These are phyloP conservation scores for Crax fasciolata DNA, from an alignment of 2,797 vertebrate species.

Conservation along the genomic window DNA sequence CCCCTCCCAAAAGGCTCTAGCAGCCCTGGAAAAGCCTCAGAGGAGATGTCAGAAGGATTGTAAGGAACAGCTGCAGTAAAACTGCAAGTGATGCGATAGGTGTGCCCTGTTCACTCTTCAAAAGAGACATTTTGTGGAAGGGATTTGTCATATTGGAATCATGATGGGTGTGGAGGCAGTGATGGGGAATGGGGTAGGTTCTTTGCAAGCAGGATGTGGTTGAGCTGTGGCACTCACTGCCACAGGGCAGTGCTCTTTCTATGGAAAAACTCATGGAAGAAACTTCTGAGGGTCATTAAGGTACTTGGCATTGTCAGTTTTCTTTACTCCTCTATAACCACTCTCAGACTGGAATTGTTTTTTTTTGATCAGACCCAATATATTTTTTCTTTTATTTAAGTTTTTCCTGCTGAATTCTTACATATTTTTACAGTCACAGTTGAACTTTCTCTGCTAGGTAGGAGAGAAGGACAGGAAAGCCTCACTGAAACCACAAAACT, in stretches of 20 bases:
- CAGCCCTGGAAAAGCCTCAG: neutral
- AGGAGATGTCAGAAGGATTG: neutral
- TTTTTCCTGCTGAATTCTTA: neutral
- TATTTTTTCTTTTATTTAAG: neutral
- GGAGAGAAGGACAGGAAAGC: neutral
- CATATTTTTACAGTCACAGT: neutral
- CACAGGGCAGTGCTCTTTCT: neutral
- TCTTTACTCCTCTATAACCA: neutral
- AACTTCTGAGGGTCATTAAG: neutral
- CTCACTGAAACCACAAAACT: neutral
- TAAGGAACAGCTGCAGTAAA: neutral
- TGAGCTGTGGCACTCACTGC: neutral
- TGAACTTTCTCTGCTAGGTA: neutral
- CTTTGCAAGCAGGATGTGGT: neutral
- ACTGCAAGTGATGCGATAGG: neutral
- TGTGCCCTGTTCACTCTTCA: neutral
- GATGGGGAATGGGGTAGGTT: neutral
- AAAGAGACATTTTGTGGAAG: neutral
- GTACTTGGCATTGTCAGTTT: neutral
- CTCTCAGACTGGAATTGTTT: neutral
- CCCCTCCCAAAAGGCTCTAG: neutral
- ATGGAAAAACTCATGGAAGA: neutral
- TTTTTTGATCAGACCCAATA: neutral
- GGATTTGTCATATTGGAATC: neutral
- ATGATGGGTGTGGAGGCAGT: neutral